phyloP scores from a whole-genome alignment of 2,888 invertebrate genomes.

The Harpalus rufipes region DNA sequence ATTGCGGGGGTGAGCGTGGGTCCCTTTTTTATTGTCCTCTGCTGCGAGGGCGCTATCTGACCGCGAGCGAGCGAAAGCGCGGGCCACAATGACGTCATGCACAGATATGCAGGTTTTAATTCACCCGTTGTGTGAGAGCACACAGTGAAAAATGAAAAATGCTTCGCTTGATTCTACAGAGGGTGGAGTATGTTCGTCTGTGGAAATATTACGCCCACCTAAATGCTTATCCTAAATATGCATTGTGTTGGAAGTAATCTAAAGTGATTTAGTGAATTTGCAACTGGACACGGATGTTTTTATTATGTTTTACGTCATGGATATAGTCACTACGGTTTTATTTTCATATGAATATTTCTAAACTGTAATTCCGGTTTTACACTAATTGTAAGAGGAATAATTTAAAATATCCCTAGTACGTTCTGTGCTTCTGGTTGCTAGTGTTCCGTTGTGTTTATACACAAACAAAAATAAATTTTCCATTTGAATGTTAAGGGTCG shows the following conservation, averaged over 20 bases:
- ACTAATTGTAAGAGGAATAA: too few relatives aligned
- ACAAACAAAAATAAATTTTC: too few relatives aligned
- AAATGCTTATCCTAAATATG: constrained; percentile 53
- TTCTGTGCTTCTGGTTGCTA: too few relatives aligned
- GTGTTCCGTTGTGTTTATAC: too few relatives aligned
- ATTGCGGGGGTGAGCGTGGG: not conserved
- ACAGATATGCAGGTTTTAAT: constrained; percentile 72
- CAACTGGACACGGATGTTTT: constrained; percentile 41
- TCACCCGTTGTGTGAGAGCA: constrained; percentile 72
- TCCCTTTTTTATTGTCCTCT: not conserved
- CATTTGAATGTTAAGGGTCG: too few relatives aligned
- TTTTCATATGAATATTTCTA: not conserved
- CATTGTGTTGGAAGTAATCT: constrained; percentile 52
- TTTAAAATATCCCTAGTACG: too few relatives aligned
- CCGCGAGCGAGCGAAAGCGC: constrained; percentile 49
- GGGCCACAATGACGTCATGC: constrained; percentile 69
- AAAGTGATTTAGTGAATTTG: constrained; percentile 47
- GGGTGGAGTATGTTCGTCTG: constrained; percentile 6
- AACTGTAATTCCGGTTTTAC: not conserved
- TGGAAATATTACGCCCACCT: constrained; percentile 40
- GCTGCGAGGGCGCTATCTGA: constrained; percentile 48
- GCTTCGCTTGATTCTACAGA: constrained; percentile 9
- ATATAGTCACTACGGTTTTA: not conserved
- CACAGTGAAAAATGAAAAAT: constrained; percentile 73
- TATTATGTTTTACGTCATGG: constrained; percentile 26